These are phyloP conservation scores for Marronus borbonicus DNA, from an alignment of 2,888 invertebrate species.

Conservation along the genomic window DNA sequence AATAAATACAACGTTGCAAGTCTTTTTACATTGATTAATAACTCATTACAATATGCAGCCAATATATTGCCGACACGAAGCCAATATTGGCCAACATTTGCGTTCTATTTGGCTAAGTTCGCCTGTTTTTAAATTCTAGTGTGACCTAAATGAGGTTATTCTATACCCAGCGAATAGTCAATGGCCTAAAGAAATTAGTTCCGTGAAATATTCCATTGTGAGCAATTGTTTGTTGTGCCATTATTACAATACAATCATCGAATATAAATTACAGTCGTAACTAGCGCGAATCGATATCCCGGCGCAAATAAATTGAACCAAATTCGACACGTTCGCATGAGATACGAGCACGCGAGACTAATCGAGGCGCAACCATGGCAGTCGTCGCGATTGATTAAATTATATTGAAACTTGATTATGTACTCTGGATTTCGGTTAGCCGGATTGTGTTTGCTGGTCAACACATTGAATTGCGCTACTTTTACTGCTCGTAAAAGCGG, in stretches of 20 bases:
- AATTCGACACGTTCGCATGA: slow-evolving; percentile 4
- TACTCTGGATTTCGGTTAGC: slow-evolving; percentile 2
- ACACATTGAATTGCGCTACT: background rate
- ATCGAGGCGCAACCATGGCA: background rate
- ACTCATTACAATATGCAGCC: no score
- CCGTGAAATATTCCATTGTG: background rate
- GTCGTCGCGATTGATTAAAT: slow-evolving; percentile 13
- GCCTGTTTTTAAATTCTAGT: no score
- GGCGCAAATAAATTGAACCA: background rate
- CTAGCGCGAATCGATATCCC: slow-evolving; percentile 4
- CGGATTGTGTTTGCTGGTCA: background rate
- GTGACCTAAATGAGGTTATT: no score
- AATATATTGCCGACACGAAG: no score
- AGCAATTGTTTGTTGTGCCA: background rate
- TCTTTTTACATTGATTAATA: no score
- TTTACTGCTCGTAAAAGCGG: background rate
- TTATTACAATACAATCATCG: slow-evolving; percentile 1
- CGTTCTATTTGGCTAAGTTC: no score
- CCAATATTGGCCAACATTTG: no score
- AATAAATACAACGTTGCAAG: no score
- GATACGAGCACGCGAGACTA: background rate
- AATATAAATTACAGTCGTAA: slow-evolving; percentile 4
- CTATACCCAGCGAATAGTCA: background rate
- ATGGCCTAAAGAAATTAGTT: background rate
- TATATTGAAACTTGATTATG: slow-evolving; percentile 23